Percentiles rank a stretch among this genome's conserved stretches.
phyloP scores from a whole-genome alignment of 2,888 invertebrate genomes.

The Hypselothyrea guttata region DNA sequence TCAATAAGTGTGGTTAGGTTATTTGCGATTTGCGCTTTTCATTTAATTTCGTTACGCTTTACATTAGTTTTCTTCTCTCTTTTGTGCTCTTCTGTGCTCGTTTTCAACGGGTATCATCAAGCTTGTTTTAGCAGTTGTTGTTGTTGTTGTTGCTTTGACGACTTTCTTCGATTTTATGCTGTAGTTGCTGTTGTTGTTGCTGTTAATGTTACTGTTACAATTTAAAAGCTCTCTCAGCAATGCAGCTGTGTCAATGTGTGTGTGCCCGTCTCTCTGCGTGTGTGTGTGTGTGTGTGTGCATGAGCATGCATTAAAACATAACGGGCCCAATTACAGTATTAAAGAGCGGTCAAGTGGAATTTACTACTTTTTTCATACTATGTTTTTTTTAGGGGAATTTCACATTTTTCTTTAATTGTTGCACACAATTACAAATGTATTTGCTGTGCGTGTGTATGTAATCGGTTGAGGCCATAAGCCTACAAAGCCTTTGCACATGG shows the following conservation, averaged over 20 bases:
- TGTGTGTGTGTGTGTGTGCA: constrained; percentile 30
- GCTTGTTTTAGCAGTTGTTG: constrained; percentile 62
- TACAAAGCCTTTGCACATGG: constrained; percentile 32
- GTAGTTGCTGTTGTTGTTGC: constrained; percentile 12
- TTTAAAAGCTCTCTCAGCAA: constrained; percentile 65
- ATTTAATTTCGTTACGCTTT: constrained; percentile 70
- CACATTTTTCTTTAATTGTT: constrained; percentile 60
- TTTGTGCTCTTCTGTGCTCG: constrained; percentile 59
- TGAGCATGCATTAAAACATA: constrained; percentile 70
- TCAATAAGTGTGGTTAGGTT: constrained; percentile 68
- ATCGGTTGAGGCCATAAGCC: constrained; percentile 6
- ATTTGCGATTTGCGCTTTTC: constrained; percentile 63
- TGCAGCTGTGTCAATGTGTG: constrained; percentile 57
- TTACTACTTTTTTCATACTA: constrained; percentile 46
- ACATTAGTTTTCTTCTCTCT: constrained; percentile 23
- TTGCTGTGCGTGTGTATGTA: constrained; percentile 8
- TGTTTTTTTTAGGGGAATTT: constrained; percentile 39
- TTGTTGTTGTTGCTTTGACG: constrained; percentile 57
- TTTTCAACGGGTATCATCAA: constrained; percentile 64
- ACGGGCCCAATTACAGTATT: constrained; percentile 74
- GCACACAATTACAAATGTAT: constrained; percentile 24
- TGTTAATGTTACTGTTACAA: constrained; percentile 67
- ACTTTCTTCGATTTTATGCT: constrained; percentile 71
- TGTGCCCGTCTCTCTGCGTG: constrained; percentile 5
- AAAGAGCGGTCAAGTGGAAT: constrained; percentile 61